Evolutionary conservation across 2,888 invertebrate species (phyloP).

Genomic region (Penaeus monodon): DNA sequence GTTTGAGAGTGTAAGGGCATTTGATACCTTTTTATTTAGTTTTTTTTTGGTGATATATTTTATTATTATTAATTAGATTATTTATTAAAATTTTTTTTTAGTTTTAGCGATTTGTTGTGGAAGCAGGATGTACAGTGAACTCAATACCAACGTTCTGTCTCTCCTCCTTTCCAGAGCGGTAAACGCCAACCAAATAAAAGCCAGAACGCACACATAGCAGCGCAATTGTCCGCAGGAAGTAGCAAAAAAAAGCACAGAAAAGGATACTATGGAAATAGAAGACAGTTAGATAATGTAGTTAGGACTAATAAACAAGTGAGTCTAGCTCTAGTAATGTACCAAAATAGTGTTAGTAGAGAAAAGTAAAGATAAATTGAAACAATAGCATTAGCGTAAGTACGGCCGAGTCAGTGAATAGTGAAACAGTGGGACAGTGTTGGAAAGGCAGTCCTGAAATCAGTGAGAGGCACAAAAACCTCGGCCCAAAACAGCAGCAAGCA

Average conservation of each 20-base stretch:
- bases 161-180: no score
- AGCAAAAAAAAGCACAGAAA: conserved; percentile 52
- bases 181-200: no score
- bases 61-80: no score
- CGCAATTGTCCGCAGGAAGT: conserved; percentile 54
- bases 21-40: no score
- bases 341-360: conserved; percentile 58
- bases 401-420: conserved; percentile 48
- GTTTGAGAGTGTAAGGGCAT: no score
- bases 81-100: no score
- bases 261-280: conserved; percentile 51
- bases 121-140: no score
- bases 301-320: conserved; percentile 62
- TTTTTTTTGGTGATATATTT: no score
- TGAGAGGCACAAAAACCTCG: conserved; percentile 11
- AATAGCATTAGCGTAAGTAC: conserved; percentile 59
- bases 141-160: no score
- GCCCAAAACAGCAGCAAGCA: no score
- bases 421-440: conserved; percentile 51
- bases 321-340: conserved; percentile 57
- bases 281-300: conserved; percentile 38
- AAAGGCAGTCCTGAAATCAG: conserved; percentile 50
- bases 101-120: no score
- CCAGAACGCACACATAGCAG: conserved; percentile 36
- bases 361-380: conserved; percentile 54